A percentile compares a stretch with the other conserved stretches of the same genome.
Conservation (phyloP, 1,140 invertebrate species). For the Eulimnadia texana region DNA sequence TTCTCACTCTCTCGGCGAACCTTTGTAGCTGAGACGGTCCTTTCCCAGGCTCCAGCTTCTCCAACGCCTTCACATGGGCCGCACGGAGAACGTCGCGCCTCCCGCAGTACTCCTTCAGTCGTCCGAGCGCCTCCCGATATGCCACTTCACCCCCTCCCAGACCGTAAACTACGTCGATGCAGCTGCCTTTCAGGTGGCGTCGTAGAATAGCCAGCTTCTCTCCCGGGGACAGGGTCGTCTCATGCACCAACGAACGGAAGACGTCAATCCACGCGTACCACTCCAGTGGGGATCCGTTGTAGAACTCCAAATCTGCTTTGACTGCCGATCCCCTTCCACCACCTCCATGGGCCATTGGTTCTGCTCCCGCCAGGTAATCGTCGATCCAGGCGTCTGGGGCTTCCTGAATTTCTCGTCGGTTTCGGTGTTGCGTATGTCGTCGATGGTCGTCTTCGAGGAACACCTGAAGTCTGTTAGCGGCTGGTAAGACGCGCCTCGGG, state of each 20-base stretch:
- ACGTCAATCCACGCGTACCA: slow-evolving; percentile 4
- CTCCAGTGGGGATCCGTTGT: not conserved
- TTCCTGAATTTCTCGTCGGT: not conserved
- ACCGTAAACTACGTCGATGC: not conserved
- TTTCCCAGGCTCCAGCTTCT: not conserved
- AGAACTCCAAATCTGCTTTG: not conserved
- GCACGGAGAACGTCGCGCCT: not conserved
- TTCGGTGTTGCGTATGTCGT: too few species aligned
- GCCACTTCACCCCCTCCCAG: slow-evolving; percentile 7
- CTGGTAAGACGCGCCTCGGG: too few species aligned
- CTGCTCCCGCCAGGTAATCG: not conserved
- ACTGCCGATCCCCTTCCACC: too few species aligned
- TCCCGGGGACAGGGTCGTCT: not conserved
- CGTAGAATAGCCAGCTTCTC: not conserved
- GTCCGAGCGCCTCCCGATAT: not conserved
- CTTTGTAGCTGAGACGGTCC: not conserved
- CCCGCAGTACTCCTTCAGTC: not conserved
- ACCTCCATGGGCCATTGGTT: not conserved
- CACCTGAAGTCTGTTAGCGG: not conserved
- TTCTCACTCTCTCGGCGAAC: not conserved
- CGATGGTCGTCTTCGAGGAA: not conserved
- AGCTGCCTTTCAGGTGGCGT: not conserved
- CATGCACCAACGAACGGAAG: not conserved
- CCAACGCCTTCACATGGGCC: slow-evolving; percentile 1
- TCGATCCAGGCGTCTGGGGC: not conserved